Conservation (phyloP, 2,113 vertebrate species). For the Pelodiscus sinensis region DNA sequence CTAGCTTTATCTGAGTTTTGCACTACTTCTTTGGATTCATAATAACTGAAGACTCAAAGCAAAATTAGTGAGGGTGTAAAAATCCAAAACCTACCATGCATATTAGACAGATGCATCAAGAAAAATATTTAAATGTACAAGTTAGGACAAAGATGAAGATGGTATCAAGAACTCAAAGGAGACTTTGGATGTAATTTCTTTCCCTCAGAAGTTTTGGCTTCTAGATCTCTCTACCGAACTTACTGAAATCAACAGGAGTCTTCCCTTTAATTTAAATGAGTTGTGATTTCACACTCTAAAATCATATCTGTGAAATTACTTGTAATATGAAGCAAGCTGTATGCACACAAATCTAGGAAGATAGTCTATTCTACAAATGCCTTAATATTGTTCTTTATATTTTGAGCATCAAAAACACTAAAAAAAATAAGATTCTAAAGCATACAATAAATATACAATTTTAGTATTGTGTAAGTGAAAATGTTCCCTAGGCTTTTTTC, state of each 20-base stretch:
- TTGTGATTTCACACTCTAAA: conserved; percentile 7
- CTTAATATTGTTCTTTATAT: conserved; percentile 33
- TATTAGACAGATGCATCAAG: conserved; percentile 25
- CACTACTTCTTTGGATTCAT: neutral
- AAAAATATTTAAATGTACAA: conserved; percentile 37
- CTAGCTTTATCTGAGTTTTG: neutral
- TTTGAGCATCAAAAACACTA: conserved; percentile 13
- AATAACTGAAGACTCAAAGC: neutral
- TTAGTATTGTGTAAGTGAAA: neutral
- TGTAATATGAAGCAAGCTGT: neutral
- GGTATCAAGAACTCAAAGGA: conserved; percentile 40
- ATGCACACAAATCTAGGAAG: neutral
- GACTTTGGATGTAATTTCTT: conserved; percentile 55
- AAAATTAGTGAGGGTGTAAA: conserved; percentile 5
- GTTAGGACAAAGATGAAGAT: conserved; percentile 46
- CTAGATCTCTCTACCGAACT: conserved; percentile 36
- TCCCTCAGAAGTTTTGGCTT: conserved; percentile 40
- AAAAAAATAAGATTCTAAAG: neutral
- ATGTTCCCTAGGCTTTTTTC: neutral
- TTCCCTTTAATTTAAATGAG: conserved; percentile 27
- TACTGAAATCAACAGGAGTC: conserved; percentile 40
- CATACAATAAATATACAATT: conserved; percentile 6
- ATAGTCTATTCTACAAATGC: neutral
- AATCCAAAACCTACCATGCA: neutral
- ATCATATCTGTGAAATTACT: neutral